A percentile compares a stretch with the other conserved stretches of the same genome.
Evolutionary conservation across 2,888 invertebrate species (phyloP).

Genomic region (Anaspis maculata): DNA sequence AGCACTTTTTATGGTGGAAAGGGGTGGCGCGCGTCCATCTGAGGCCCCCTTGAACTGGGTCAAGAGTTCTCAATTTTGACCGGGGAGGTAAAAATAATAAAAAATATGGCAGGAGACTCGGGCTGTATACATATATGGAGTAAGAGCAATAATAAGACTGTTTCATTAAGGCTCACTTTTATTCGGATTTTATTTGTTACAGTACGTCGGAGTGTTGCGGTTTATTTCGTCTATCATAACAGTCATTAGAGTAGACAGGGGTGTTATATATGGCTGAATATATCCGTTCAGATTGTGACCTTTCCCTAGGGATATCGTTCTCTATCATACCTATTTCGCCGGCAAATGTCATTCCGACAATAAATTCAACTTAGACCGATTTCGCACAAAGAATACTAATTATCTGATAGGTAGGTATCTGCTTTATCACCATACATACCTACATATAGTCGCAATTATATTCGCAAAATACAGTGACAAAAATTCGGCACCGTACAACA

Average conservation of each 20-base stretch:
- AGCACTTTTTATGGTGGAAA: no score
- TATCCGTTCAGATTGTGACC: slow-evolving; percentile 23
- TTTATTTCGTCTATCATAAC: slow-evolving; percentile 24
- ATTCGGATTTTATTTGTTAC: slow-evolving; percentile 22
- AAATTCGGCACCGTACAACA: no score
- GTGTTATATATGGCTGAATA: slow-evolving; percentile 24
- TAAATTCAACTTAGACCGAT: slow-evolving; percentile 19
- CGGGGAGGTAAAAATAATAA: slow-evolving; percentile 11
- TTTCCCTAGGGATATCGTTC: slow-evolving; percentile 17
- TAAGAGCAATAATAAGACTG: slow-evolving; percentile 10
- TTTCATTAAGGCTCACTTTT: slow-evolving; percentile 16
- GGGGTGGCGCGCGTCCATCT: no score
- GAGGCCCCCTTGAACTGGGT: no score
- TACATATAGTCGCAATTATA: no score
- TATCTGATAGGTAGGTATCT: no score
- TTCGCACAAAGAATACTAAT: slow-evolving; percentile 20
- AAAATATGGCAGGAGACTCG: slow-evolving; percentile 10
- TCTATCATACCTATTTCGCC: slow-evolving; percentile 19
- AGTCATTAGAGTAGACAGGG: slow-evolving; percentile 25
- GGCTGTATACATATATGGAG: slow-evolving; percentile 6
- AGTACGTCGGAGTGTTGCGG: slow-evolving; percentile 16
- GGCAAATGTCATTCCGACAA: slow-evolving; percentile 20
- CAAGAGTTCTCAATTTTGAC: slow-evolving; percentile 10
- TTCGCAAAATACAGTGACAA: no score
- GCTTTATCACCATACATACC: no score